Evolutionary conservation across 2,113 vertebrate species (phyloP).

Genomic region (Chaetodon trifascialis): DNA sequence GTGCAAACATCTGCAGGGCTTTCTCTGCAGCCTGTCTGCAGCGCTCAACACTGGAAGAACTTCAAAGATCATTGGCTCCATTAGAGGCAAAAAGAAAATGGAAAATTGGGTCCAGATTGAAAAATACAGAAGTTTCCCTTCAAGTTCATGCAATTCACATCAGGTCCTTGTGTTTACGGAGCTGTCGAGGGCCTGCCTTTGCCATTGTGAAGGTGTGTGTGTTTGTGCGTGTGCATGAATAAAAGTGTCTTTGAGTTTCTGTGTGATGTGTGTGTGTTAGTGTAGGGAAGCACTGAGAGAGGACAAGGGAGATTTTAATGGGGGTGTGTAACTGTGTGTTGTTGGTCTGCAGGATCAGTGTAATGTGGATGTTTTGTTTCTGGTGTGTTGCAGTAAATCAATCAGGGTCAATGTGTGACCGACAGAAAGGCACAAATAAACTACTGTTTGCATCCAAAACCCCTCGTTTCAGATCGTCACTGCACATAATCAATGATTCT

Average conservation of each 20-base stretch:
- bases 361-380: slow-evolving; percentile 12
- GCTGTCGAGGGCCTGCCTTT: slow-evolving; percentile 27
- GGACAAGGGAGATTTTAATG: not conserved
- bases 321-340: not conserved
- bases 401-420: slow-evolving; percentile 24
- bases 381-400: slow-evolving; percentile 36
- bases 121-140: too few relatives aligned
- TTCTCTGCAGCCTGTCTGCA: too few relatives aligned
- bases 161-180: slow-evolving; percentile 26
- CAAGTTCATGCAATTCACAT: not conserved
- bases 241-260: slow-evolving; percentile 6
- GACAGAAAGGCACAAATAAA: slow-evolving; percentile 56
- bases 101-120: too few relatives aligned
- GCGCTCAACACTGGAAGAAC: too few relatives aligned
- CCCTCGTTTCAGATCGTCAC: not conserved
- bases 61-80: too few relatives aligned
- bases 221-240: slow-evolving; percentile 39
- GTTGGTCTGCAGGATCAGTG: not conserved
- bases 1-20: too few relatives aligned
- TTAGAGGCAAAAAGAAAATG: too few relatives aligned
- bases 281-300: not conserved
- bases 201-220: slow-evolving; percentile 40
- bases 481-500: not conserved
- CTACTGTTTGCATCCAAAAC: slow-evolving; percentile 45
- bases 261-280: not conserved